These are phyloP conservation scores for Frieseomelitta varia DNA, from an alignment of 1,140 invertebrate species.

Conservation along the genomic window DNA sequence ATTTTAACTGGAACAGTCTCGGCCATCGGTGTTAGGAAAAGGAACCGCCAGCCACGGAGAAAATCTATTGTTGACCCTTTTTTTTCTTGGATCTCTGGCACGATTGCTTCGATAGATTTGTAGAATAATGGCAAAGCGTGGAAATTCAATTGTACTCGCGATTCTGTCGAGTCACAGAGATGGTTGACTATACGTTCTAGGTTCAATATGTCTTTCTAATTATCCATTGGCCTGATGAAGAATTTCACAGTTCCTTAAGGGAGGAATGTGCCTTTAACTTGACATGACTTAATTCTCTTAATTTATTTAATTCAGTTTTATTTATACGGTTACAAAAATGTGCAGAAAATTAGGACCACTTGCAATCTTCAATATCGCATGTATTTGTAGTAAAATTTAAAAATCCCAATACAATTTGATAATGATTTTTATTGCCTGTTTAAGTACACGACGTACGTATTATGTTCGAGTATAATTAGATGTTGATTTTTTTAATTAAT, in stretches of 20 bases:
- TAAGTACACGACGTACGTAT: too few species aligned
- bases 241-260: background rate
- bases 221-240: background rate
- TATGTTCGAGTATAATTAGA: too few species aligned
- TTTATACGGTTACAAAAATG: too few species aligned
- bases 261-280: background rate
- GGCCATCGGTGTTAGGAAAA: background rate
- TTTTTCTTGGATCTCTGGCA: background rate
- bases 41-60: too few species aligned
- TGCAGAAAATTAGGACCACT: too few species aligned
- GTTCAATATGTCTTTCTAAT: background rate
- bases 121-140: constrained; percentile 14
- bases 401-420: too few species aligned
- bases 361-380: too few species aligned
- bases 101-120: constrained; percentile 7
- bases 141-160: background rate
- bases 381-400: too few species aligned
- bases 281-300: background rate
- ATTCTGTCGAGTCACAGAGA: background rate
- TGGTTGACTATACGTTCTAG: background rate
- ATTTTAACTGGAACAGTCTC: background rate
- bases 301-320: too few species aligned
- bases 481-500: too few species aligned
- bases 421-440: too few species aligned
- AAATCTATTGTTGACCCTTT: constrained; percentile 17